phyloP scores from a whole-genome alignment of 2,888 invertebrate genomes.

The Patella ulyssiponensis region DNA sequence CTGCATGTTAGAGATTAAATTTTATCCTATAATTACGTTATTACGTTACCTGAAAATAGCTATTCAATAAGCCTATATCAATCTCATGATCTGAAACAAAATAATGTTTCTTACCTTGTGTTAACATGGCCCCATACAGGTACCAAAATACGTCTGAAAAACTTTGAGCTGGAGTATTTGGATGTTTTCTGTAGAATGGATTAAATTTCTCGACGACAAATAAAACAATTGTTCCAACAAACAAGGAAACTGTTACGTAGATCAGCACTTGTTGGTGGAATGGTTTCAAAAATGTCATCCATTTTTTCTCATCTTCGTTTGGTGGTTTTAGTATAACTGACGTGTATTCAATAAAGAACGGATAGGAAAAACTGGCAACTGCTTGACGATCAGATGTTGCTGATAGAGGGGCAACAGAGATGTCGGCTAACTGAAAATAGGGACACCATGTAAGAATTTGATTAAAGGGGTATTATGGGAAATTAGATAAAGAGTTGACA shows the following conservation, averaged over 20 bases:
- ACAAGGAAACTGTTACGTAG: constrained; percentile 41
- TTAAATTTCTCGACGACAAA: constrained; percentile 50
- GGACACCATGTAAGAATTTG: too few relatives aligned
- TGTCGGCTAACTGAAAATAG: constrained; percentile 82
- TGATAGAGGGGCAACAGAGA: constrained; percentile 85
- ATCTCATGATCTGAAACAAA: too few relatives aligned
- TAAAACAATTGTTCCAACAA: constrained; percentile 42
- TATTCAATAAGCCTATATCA: too few relatives aligned
- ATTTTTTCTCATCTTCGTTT: constrained; percentile 44
- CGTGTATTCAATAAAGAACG: constrained; percentile 74
- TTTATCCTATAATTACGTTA: too few relatives aligned
- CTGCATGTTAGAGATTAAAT: too few relatives aligned
- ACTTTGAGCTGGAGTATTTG: neutral
- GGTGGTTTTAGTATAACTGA: constrained; percentile 51
- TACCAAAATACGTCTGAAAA: constrained; percentile 79
- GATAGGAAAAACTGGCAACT: constrained; percentile 90
- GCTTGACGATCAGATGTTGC: constrained; percentile 92
- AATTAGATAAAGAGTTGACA: too few relatives aligned
- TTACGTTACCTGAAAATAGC: too few relatives aligned
- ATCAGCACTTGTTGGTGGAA: constrained; percentile 52
- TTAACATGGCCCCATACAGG: constrained; percentile 89
- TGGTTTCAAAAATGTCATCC: constrained; percentile 53
- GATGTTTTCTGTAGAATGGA: constrained; percentile 13
- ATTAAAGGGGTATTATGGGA: too few relatives aligned
- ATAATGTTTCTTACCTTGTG: constrained; percentile 81